Evolutionary conservation across 2,113 vertebrate species (phyloP).

Genomic region (Apodemus sylvaticus): DNA sequence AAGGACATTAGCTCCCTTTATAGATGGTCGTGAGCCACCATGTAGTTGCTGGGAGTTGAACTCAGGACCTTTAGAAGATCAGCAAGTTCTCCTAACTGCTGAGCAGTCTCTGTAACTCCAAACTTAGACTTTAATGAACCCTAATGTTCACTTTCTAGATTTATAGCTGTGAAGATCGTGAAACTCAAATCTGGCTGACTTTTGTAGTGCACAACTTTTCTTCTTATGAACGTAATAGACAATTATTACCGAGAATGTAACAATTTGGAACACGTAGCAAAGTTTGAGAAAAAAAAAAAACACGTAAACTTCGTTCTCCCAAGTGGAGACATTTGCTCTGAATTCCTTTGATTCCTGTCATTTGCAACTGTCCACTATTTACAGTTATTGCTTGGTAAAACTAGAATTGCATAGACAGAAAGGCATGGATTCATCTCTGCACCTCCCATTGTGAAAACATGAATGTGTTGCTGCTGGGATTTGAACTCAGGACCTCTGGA

Average conservation of each 20-base stretch:
- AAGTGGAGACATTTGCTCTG: background rate
- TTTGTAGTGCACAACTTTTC: background rate
- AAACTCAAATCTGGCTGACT: conserved; percentile 25
- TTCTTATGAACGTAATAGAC: background rate
- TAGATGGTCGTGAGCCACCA: no score
- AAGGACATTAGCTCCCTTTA: no score
- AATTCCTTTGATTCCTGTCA: background rate
- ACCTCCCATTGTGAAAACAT: background rate
- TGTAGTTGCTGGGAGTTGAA: no score
- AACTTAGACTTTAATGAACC: background rate
- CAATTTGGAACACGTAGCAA: background rate
- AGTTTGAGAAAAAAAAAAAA: background rate
- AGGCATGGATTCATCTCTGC: background rate
- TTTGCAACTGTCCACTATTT: background rate
- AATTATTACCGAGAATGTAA: background rate
- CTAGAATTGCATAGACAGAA: background rate
- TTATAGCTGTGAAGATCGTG: background rate
- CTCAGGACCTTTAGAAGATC: no score
- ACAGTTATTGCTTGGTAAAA: background rate
- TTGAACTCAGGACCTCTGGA: no score
- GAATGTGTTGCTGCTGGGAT: background rate
- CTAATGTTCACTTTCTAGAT: background rate
- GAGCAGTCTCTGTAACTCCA: background rate
- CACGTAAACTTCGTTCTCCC: background rate
- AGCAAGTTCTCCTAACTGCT: no score